phyloP scores from a whole-genome alignment of 2,113 vertebrate species.

The Actenoides hombroni region DNA sequence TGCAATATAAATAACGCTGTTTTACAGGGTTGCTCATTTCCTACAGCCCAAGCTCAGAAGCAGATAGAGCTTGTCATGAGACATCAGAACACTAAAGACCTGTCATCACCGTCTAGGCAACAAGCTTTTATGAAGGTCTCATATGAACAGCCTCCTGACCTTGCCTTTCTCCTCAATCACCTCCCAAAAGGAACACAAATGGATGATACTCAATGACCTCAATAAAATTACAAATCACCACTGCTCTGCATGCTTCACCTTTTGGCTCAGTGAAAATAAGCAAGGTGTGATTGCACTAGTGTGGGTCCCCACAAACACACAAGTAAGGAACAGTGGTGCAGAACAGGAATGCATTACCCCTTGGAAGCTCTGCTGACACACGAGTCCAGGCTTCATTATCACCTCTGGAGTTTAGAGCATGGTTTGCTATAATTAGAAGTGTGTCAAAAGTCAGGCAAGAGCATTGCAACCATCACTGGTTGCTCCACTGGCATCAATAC shows the following conservation, averaged over 20 bases:
- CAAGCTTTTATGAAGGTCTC: not conserved
- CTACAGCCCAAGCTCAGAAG: not conserved
- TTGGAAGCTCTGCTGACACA: constrained; percentile 14
- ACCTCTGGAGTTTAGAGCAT: constrained; percentile 9
- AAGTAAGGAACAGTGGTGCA: not conserved
- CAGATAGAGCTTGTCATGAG: not conserved
- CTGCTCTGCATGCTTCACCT: not conserved
- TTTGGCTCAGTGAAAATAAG: not conserved
- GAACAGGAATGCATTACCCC: constrained; percentile 5
- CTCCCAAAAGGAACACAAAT: not conserved
- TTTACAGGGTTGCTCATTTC: not conserved
- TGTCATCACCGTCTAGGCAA: not conserved
- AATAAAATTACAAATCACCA: not conserved
- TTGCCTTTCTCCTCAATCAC: not conserved
- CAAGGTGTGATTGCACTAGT: not conserved
- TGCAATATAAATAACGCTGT: not conserved
- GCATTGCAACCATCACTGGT: not conserved
- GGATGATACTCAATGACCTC: not conserved
- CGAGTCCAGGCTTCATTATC: not conserved
- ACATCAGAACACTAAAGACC: not conserved
- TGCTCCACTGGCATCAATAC: not conserved
- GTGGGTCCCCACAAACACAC: not conserved
- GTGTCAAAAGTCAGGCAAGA: constrained; percentile 10
- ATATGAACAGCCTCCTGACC: not conserved
- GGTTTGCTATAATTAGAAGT: constrained; percentile 31